A percentile compares a stretch with the other conserved stretches of the same genome.
Evolutionary conservation across 2,888 invertebrate genomes (phyloP).

Genomic region (Adela reaumurella): DNA sequence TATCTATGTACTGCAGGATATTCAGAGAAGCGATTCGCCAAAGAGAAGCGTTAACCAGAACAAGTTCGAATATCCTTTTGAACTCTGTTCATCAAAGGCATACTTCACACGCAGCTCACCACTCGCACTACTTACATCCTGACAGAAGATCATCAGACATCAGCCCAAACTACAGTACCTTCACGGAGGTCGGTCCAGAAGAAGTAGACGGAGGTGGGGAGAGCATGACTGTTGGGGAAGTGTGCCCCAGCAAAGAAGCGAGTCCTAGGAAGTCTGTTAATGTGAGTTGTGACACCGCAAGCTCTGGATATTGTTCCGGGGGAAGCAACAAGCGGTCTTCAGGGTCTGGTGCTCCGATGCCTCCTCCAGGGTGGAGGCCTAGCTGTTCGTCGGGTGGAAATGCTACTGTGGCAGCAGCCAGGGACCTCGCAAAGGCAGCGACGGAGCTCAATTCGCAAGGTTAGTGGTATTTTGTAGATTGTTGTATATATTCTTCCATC

Average conservation of each 20-base stretch:
- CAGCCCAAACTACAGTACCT: conserved; percentile 49
- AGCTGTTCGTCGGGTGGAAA: conserved; percentile 59
- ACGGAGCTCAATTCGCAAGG: conserved; percentile 70
- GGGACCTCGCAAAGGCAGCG: conserved; percentile 59
- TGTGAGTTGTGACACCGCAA: conserved; percentile 49
- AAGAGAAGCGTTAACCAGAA: conserved; percentile 75
- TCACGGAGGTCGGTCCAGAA: conserved; percentile 47
- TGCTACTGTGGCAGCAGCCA: conserved; percentile 29
- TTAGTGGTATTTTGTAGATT: conserved; percentile 28
- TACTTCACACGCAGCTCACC: conserved; percentile 67
- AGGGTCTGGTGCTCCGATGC: conserved; percentile 34
- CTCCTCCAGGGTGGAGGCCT: conserved; percentile 54
- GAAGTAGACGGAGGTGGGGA: conserved; percentile 43
- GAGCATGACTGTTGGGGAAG: conserved; percentile 39
- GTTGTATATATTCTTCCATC: no score
- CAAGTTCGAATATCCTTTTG: conserved; percentile 81
- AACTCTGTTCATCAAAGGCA: conserved; percentile 83
- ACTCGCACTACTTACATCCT: conserved; percentile 50
- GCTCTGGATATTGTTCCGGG: conserved; percentile 48
- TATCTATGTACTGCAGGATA: conserved; percentile 86
- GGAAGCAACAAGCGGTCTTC: conserved; percentile 47
- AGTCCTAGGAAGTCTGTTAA: conserved; percentile 50
- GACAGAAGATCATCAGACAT: conserved; percentile 46
- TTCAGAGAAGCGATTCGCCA: conserved; percentile 80
- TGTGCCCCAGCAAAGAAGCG: conserved; percentile 45